These are phyloP conservation scores for Falco naumanni DNA, from an alignment of 2,797 vertebrate genomes.

Conservation along the genomic window DNA sequence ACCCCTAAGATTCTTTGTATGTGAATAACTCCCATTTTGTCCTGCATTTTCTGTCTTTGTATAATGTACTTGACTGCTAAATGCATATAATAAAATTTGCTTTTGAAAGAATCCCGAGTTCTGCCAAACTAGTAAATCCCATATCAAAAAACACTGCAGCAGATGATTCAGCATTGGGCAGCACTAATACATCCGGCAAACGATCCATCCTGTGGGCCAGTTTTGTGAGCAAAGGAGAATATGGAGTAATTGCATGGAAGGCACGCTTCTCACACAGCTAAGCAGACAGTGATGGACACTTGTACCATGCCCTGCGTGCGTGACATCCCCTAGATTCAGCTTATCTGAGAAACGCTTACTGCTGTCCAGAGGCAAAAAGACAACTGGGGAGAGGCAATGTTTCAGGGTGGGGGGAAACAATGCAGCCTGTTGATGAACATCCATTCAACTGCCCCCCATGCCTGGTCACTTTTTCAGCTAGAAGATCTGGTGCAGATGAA, in stretches of 20 bases:
- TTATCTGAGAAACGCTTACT: not conserved
- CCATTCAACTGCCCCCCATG: not conserved
- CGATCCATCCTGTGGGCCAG: not conserved
- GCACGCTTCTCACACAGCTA: not conserved
- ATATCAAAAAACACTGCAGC: not conserved
- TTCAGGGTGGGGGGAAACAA: not conserved
- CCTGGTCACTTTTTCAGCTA: not conserved
- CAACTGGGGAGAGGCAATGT: not conserved
- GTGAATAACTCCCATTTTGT: constrained; percentile 43
- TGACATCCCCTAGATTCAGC: not conserved
- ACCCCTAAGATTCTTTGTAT: constrained; percentile 49
- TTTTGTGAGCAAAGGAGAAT: not conserved
- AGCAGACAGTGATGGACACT: not conserved
- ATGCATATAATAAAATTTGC: constrained; percentile 75
- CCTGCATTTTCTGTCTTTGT: constrained; percentile 56
- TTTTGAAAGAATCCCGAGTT: constrained; percentile 16
- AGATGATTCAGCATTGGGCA: not conserved
- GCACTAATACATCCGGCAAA: not conserved
- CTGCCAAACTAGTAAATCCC: not conserved
- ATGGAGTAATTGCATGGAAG: not conserved
- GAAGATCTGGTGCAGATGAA: not conserved
- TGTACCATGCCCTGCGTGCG: not conserved
- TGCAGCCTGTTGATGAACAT: not conserved
- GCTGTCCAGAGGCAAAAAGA: not conserved
- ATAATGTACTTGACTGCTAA: constrained; percentile 59